phyloP scores from a whole-genome alignment of 1,140 invertebrate genomes.

The Pectinophora gossypiella region DNA sequence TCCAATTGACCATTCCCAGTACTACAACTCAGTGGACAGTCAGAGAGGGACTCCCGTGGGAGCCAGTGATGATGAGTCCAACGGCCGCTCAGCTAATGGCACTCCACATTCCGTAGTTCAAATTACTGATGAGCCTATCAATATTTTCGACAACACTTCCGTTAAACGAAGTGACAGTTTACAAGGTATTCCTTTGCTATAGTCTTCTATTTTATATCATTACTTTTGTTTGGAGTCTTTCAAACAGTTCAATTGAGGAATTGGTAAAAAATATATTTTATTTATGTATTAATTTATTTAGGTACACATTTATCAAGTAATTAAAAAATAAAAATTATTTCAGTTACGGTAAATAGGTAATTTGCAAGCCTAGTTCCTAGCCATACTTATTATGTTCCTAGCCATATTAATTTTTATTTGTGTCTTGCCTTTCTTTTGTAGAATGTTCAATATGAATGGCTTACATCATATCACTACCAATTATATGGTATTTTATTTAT shows the following conservation, averaged over 20 bases:
- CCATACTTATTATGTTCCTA: no score
- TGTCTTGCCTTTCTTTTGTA: background rate
- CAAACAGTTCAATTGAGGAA: no score
- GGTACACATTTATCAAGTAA: no score
- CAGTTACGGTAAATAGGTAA: no score
- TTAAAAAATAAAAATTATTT: no score
- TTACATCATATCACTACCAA: no score
- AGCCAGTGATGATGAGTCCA: constrained; percentile 73
- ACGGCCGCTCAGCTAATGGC: constrained; percentile 55
- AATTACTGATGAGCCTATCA: constrained; percentile 76
- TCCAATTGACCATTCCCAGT: constrained; percentile 47
- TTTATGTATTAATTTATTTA: no score
- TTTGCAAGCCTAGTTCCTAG: no score
- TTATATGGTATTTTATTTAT: background rate
- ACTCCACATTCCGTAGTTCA: constrained; percentile 83
- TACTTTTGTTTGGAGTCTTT: no score
- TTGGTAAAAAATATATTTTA: no score
- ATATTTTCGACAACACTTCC: constrained; percentile 57
- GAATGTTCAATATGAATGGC: background rate
- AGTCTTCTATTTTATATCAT: no score
- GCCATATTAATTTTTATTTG: no score
- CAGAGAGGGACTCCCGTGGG: constrained; percentile 64
- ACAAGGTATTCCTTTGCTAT: constrained; percentile 41
- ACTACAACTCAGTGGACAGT: constrained; percentile 44
- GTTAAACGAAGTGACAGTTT: constrained; percentile 57